phyloP scores from a whole-genome alignment of 2,113 vertebrate species.

The Indicator indicator region DNA sequence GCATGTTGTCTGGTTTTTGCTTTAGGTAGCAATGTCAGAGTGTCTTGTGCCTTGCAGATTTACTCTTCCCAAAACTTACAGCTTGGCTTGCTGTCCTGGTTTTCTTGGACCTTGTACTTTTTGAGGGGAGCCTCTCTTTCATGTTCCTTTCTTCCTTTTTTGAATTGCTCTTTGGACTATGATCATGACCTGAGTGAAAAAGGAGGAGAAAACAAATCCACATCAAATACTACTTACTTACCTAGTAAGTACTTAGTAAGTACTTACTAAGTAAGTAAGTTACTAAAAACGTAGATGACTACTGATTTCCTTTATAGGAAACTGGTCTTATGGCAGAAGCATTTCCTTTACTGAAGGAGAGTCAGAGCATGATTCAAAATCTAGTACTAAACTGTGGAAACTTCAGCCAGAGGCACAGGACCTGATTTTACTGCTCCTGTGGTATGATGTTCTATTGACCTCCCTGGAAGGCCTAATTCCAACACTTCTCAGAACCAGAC shows the following conservation, averaged over 20 bases:
- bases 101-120: neutral
- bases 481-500: neutral
- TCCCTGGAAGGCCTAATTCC: neutral
- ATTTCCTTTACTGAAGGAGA: neutral
- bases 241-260: too few species aligned
- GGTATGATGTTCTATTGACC: neutral
- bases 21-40: conserved; percentile 20
- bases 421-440: neutral
- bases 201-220: neutral
- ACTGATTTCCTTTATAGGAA: neutral
- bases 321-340: neutral
- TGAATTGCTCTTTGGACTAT: neutral
- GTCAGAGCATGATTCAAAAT: neutral
- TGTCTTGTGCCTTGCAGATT: conserved; percentile 27
- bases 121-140: conserved; percentile 10
- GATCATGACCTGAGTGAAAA: conserved; percentile 32
- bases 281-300: neutral
- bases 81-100: conserved; percentile 57
- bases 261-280: neutral
- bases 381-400: neutral
- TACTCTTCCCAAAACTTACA: conserved; percentile 24
- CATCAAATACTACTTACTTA: neutral
- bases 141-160: neutral
- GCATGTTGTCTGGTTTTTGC: neutral
- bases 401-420: neutral